Percentiles rank a stretch among this genome's conserved stretches.
phyloP scores from a whole-genome alignment of 2,888 invertebrate genomes.

The Melanophora roralis region DNA sequence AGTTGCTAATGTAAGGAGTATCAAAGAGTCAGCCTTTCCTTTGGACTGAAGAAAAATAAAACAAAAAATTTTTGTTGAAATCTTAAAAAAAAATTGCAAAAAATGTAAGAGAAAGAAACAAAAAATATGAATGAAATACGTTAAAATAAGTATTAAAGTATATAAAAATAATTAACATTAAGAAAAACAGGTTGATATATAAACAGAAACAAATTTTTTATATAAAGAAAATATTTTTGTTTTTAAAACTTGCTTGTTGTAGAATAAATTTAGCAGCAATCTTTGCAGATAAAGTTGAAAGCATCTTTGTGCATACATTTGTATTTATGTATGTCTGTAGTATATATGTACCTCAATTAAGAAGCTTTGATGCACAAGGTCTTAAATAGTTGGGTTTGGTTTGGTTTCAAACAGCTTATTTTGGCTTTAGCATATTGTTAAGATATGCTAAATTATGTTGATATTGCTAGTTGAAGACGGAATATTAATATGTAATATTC shows the following conservation, averaged over 20 bases:
- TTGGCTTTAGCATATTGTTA: slow-evolving; percentile 5
- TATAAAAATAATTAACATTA: slow-evolving; percentile 44
- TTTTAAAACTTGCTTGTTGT: slow-evolving; percentile 57
- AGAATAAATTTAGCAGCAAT: slow-evolving; percentile 1
- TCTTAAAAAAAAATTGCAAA: too few relatives aligned
- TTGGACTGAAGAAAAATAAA: slow-evolving; percentile 5
- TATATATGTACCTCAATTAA: too few relatives aligned
- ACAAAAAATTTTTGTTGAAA: neutral
- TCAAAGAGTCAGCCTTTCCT: slow-evolving; percentile 22
- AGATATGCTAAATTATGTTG: slow-evolving; percentile 13
- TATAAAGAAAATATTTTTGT: slow-evolving; percentile 48
- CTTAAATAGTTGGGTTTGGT: neutral
- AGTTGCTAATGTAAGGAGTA: slow-evolving; percentile 22
- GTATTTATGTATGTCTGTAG: too few relatives aligned
- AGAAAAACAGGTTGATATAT: slow-evolving; percentile 50
- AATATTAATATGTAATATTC: slow-evolving; percentile 15
- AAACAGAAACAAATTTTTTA: slow-evolving; percentile 45
- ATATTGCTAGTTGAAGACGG: slow-evolving; percentile 22
- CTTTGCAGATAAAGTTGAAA: too few relatives aligned
- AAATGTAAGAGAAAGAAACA: slow-evolving; percentile 35
- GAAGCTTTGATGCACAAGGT: too few relatives aligned
- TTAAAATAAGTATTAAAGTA: slow-evolving; percentile 66
- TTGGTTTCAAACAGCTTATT: neutral
- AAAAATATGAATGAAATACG: slow-evolving; percentile 49
- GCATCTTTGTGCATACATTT: too few relatives aligned